Base-by-base conservation (phyloP, 2,797 vertebrate species). In the Argyrosomus regius region DNA sequence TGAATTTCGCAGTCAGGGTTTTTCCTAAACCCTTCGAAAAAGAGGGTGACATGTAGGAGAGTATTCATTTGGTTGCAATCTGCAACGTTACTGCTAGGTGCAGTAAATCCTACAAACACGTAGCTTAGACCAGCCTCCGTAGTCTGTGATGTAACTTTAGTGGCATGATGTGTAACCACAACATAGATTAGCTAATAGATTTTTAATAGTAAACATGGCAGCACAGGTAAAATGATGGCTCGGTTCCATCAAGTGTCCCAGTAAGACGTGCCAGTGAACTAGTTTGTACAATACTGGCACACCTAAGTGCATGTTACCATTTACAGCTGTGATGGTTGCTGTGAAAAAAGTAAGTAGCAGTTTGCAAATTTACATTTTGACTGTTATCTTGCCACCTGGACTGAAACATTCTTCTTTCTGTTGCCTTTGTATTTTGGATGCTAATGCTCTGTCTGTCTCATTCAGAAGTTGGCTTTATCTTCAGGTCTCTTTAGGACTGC, bases 321-420 rank as follows among this genome's bases (percentile, higher is more conserved):
- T 62, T 59, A 79, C 50, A 28, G 5, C 12, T 45, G 1, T 50
- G 50, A 49, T 56, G 22, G 43, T 58, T 74, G 48, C 18, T 53
- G 3, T 28, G 57, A 53, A 60, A 67, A 61, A 45, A 2, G 26
- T 28, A 1, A 13, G 26, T 45, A 14, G 39, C 8, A 43, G 16
- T 72, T 78, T 72, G 54, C 81, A 67, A 73, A 8, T 64, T 52
- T 49, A 45, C 66, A 11, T 20, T 71, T 69, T 58, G 14, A 69
- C 11, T 71, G n/a, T 53, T 50, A 35, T 65, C 65, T 52, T 3
- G 13, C 54, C 73, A 65, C 26, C 49, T 53, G 39, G 28, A 49
- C 9, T 8, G 5, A 4, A 48, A 48, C 22, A 7, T 31, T 16
- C 2, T 8, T 56, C 66, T 14, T 12, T 24, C 4, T 0, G 1